Evolutionary conservation across 2,888 invertebrate species (phyloP).

Genomic region (Drosophila nigricruria): DNA sequence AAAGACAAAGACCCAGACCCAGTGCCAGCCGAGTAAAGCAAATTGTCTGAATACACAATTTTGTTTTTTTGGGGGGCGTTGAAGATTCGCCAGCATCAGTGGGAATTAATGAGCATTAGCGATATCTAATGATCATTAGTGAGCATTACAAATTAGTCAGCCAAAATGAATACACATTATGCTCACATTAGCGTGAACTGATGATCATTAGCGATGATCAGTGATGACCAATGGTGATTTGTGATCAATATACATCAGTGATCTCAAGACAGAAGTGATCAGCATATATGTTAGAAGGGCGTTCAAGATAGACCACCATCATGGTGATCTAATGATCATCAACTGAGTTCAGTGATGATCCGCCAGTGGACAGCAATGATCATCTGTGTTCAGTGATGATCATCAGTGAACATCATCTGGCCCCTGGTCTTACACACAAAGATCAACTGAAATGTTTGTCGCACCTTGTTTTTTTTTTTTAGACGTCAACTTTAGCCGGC

Average conservation of each 20-base stretch:
- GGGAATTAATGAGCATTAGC: conserved; percentile 7
- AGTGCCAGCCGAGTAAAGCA: conserved; percentile 17
- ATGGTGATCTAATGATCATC: not conserved
- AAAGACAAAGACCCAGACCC: not conserved
- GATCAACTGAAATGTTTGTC: conserved; percentile 30
- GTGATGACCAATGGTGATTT: not conserved
- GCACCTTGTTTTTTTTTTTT: conserved; percentile 38
- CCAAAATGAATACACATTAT: not conserved
- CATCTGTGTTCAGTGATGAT: not conserved
- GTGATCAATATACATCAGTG: not conserved
- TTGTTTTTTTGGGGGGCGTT: conserved; percentile 39
- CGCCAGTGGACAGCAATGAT: not conserved
- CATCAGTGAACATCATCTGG: conserved; percentile 7
- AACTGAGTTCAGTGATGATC: not conserved
- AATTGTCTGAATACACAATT: conserved; percentile 32
- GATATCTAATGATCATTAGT: not conserved
- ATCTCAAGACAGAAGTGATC: not conserved
- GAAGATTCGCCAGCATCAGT: conserved; percentile 39
- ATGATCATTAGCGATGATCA: conserved; percentile 8
- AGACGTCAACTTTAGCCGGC: conserved; percentile 56
- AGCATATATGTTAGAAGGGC: not conserved
- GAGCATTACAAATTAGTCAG: conserved; percentile 1
- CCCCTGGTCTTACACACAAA: conserved; percentile 40
- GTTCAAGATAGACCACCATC: not conserved
- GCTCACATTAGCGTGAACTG: not conserved